Percentiles rank a stretch among this genome's conserved stretches.
Conservation (phyloP, 2,888 invertebrate genomes). For the Didymodactylos carnosus region DNA sequence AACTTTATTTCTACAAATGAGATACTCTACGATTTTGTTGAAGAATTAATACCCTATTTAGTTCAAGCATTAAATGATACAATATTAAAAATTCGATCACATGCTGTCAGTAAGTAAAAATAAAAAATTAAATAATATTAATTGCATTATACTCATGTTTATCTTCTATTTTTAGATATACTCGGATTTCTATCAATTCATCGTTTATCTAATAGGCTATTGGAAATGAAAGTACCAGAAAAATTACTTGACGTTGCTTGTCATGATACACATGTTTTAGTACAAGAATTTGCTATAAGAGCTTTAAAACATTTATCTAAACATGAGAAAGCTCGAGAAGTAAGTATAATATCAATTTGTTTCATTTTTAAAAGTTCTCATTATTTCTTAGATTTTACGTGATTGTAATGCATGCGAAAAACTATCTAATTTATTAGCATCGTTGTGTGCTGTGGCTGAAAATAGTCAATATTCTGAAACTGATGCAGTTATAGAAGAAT, state of each 20-base stretch:
- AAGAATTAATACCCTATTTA: slow-evolving; percentile 1
- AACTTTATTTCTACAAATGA: slow-evolving; percentile 7
- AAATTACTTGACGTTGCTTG: slow-evolving; percentile 13
- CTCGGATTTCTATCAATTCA: slow-evolving; percentile 3
- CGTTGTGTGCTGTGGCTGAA: neutral
- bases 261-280: slow-evolving; percentile 8
- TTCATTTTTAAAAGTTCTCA: neutral
- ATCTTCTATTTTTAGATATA: neutral
- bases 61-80: slow-evolving; percentile 10
- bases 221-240: slow-evolving; percentile 7
- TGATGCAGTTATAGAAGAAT: neutral
- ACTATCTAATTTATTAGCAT: neutral
- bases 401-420: neutral
- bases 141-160: neutral
- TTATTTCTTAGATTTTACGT: neutral
- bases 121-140: too few relatives aligned
- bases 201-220: neutral
- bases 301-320: neutral
- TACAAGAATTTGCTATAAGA: slow-evolving; percentile 11
- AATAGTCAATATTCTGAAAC: neutral
- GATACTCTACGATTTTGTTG: slow-evolving; percentile 1
- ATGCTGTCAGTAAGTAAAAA: slow-evolving; percentile 1
- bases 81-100: slow-evolving; percentile 4
- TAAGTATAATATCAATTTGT: neutral
- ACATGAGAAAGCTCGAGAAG: slow-evolving; percentile 5